Evolutionary conservation across 1,140 invertebrate genomes (phyloP).

Genomic region (Drosophila equinoxialis): DNA sequence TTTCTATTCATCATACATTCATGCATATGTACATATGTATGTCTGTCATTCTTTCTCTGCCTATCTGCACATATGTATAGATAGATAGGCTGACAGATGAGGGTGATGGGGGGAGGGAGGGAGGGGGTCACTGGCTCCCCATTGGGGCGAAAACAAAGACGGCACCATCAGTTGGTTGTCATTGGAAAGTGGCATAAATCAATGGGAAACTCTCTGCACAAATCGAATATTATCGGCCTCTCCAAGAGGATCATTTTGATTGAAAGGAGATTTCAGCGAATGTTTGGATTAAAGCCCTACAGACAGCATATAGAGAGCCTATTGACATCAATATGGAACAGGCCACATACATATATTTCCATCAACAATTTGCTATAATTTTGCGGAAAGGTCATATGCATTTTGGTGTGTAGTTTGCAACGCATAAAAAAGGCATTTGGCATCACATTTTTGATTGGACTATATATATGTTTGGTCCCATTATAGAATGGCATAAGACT

Average conservation of each 20-base stretch:
- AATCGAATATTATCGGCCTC: constrained; percentile 1
- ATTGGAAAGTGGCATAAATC: constrained; percentile 22
- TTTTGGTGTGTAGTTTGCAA: too few species aligned
- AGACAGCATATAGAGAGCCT: background rate
- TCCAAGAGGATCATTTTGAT: constrained; percentile 17
- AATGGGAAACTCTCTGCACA: constrained; percentile 8
- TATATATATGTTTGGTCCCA: too few species aligned
- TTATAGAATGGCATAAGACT: too few species aligned
- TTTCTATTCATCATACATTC: constrained; percentile 14
- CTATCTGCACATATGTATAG: background rate
- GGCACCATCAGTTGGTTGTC: constrained; percentile 12
- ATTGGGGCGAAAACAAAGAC: constrained; percentile 9
- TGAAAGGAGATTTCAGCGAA: constrained; percentile 1
- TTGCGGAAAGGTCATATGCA: too few species aligned
- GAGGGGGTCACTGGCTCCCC: background rate
- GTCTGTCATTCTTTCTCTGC: background rate
- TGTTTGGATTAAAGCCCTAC: background rate
- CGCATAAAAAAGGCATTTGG: too few species aligned
- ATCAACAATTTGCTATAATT: too few species aligned
- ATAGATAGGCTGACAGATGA: constrained; percentile 2
- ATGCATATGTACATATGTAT: background rate
- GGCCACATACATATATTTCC: too few species aligned
- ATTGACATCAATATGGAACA: too few species aligned
- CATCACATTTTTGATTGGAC: too few species aligned
- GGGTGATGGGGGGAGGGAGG: too few species aligned